A percentile compares a stretch with the other conserved stretches of the same genome.
Evolutionary conservation across 2,113 vertebrate species (phyloP).

Genomic region (Gnathonemus echidnorhynchus): DNA sequence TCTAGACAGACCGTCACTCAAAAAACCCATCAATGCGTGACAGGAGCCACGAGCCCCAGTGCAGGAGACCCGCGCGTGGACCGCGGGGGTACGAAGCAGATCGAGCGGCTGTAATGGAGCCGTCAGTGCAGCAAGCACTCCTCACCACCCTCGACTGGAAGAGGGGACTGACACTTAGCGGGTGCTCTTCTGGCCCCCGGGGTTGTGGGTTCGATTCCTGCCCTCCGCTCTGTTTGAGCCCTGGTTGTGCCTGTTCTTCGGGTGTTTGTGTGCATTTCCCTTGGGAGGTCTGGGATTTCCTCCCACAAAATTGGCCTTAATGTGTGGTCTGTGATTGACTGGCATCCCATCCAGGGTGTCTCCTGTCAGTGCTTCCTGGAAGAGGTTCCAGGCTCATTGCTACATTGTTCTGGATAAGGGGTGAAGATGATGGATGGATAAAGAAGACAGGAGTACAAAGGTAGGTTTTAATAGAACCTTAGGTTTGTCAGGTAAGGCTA

Average conservation of each 20-base stretch:
- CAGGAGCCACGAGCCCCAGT: neutral
- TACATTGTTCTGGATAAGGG: neutral
- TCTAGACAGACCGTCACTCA: neutral
- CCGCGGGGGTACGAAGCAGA: neutral
- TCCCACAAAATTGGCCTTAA: neutral
- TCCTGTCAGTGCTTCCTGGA: neutral
- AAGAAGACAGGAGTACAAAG: neutral
- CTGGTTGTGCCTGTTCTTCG: neutral
- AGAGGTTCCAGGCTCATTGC: neutral
- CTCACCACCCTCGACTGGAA: neutral
- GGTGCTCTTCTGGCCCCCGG: neutral
- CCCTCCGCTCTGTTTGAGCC: neutral
- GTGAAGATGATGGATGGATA: neutral
- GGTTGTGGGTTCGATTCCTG: neutral
- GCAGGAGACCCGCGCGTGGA: neutral
- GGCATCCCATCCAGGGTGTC: neutral
- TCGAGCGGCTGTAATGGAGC: neutral
- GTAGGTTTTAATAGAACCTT: neutral
- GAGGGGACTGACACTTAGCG: neutral
- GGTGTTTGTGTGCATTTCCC: neutral
- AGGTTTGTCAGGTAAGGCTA: neutral
- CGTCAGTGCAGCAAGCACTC: neutral
- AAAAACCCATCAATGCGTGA: neutral
- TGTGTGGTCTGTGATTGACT: neutral
- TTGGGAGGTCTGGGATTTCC: neutral